These are phyloP conservation scores for Columba guinea DNA, from an alignment of 2,797 vertebrate genomes.

Conservation along the genomic window DNA sequence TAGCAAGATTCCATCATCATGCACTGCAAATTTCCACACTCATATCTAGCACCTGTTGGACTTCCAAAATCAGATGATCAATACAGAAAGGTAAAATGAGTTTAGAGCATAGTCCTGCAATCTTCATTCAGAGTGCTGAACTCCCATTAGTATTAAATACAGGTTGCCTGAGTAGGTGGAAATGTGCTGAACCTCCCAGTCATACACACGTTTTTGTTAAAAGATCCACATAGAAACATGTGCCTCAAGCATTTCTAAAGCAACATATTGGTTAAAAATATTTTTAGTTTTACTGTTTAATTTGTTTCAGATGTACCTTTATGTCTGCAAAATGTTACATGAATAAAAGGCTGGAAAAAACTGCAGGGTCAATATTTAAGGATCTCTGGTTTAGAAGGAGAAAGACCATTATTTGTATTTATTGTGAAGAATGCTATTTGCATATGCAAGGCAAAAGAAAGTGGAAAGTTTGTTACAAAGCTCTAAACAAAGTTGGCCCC, in stretches of 20 bases:
- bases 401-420: neutral
- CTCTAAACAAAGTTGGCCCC: neutral
- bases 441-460: constrained; percentile 1
- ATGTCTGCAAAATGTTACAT: neutral
- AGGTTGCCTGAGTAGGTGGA: neutral
- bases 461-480: neutral
- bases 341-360: constrained; percentile 43
- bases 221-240: constrained; percentile 15
- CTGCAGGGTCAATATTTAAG: constrained; percentile 8
- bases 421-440: constrained; percentile 26
- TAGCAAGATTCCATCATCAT: neutral
- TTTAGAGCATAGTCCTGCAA: neutral
- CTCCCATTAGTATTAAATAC: neutral
- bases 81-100: neutral
- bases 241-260: constrained; percentile 56
- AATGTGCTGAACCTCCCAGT: neutral
- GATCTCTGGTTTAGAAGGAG: constrained; percentile 26
- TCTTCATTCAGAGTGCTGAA: neutral
- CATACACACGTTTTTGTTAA: neutral
- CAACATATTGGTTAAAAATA: constrained; percentile 34
- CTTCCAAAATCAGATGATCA: neutral
- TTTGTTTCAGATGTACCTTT: constrained; percentile 56
- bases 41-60: neutral
- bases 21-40: neutral
- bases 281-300: constrained; percentile 60